Percentiles rank a stretch among this genome's conserved stretches.
Evolutionary conservation across 92 coral and sea anemone species (phyloP).

Genomic region (Porites evermanni): DNA sequence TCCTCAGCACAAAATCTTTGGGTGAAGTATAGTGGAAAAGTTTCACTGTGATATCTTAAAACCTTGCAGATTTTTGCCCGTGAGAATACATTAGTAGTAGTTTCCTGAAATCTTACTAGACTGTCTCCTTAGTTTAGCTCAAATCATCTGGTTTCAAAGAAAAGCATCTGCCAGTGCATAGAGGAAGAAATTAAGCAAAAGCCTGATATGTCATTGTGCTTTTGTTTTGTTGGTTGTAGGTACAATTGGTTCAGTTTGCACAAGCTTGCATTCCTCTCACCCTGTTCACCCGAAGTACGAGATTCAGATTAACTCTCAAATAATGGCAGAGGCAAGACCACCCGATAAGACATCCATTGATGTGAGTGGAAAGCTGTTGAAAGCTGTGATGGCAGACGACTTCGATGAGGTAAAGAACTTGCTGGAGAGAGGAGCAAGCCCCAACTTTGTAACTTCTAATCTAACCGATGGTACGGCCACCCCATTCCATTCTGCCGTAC

Average conservation of each 20-base stretch:
- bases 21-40: constrained; percentile 28
- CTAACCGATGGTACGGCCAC: constrained; percentile 55
- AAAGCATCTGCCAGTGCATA: constrained; percentile 54
- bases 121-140: constrained; percentile 38
- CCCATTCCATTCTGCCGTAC: constrained; percentile 63
- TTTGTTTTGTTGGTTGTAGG: constrained; percentile 42
- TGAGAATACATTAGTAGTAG: constrained; percentile 19
- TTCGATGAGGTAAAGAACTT: constrained; percentile 56
- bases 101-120: constrained; percentile 16
- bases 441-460: constrained; percentile 60
- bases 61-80: constrained; percentile 37
- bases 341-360: constrained; percentile 38
- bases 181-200: constrained; percentile 51
- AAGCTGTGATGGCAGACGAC: constrained; percentile 48
- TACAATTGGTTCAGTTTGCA: constrained; percentile 37
- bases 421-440: constrained; percentile 62
- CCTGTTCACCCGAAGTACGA: constrained; percentile 41
- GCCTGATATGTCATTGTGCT: constrained; percentile 45
- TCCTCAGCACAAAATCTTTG: constrained; percentile 26
- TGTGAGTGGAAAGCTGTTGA: constrained; percentile 26
- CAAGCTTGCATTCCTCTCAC: constrained; percentile 49
- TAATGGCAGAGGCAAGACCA: constrained; percentile 53
- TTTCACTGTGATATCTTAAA: constrained; percentile 30
- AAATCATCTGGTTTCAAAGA: constrained; percentile 48
- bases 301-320: constrained; percentile 29